phyloP scores from a whole-genome alignment of 2,888 invertebrate species.

The Thumatha senex region DNA sequence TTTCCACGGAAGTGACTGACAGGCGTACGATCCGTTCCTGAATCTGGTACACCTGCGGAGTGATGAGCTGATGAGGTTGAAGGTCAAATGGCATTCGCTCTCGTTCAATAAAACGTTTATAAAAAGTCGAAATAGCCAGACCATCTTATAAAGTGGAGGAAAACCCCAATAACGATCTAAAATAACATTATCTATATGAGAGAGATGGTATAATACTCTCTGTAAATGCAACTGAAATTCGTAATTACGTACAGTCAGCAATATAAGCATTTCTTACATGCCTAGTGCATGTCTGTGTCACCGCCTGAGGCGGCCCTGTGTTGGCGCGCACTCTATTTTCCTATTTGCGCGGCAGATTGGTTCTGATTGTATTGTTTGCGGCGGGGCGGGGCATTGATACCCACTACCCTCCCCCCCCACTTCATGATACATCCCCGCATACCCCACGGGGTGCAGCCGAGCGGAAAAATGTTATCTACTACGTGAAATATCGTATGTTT shows the following conservation, averaged over 20 bases:
- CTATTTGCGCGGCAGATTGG: slow-evolving; percentile 83
- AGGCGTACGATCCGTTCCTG: too few species aligned
- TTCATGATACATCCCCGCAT: slow-evolving; percentile 21
- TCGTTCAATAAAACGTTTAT: too few species aligned
- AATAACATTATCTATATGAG: too few species aligned
- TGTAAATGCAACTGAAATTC: slow-evolving; percentile 1
- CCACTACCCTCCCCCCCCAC: slow-evolving; percentile 39
- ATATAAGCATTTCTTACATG: background rate
- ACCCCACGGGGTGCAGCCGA: slow-evolving; percentile 53
- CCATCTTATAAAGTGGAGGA: too few species aligned
- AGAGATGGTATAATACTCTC: background rate
- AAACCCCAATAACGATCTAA: too few species aligned
- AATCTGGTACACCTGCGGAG: too few species aligned
- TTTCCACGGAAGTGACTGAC: too few species aligned
- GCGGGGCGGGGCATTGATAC: slow-evolving; percentile 66
- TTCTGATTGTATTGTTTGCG: slow-evolving; percentile 83
- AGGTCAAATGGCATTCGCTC: too few species aligned
- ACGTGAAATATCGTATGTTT: slow-evolving; percentile 64
- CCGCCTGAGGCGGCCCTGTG: slow-evolving; percentile 66
- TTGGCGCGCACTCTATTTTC: slow-evolving; percentile 80
- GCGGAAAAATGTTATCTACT: slow-evolving; percentile 74
- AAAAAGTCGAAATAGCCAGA: too few species aligned
- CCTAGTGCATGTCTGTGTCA: slow-evolving; percentile 13
- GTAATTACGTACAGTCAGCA: slow-evolving; percentile 1
- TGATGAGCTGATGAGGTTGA: too few species aligned